Base-by-base conservation (phyloP, 2,888 invertebrate species). In the Actias luna region DNA sequence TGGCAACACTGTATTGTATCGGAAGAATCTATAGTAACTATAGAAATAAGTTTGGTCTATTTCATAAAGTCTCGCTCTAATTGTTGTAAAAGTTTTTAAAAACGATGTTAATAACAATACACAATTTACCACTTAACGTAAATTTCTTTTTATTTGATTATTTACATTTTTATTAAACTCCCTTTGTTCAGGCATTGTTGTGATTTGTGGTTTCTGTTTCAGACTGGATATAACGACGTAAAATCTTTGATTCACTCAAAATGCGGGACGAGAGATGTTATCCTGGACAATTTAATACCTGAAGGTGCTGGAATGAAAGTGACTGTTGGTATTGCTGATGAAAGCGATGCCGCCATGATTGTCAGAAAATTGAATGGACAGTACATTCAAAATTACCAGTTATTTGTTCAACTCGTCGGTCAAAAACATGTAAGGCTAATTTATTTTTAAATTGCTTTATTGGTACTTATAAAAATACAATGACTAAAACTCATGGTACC, bases 261-360 rank as follows among this genome's bases (percentile, higher is more conserved):
- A 72, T 80, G 80, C 57, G 76, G 75, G 0, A 59, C 79, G 5
- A 61, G 64, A 3, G 72, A 79, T 18, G 59, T 75, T 5, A 79
- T 82, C 52, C 60, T 82, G 39, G 82, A 80, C 58, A 78, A 79
- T 31, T 67, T 80, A 5, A 29, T 67, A n/a, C 36, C 52, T 14
- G 78, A 79, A 2, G 72, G 73, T 0, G 42, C 42, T 0, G 63
- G 62, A 4, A 77, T 72, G 61, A 74, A 70, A 18, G 76, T 80
- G 10, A 80, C 80, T 0, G 73, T 80, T 0, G 80, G 82, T 0
- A 65, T 80, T n/a, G 72, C 72, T 2, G 76, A 76, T 33, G 77
- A 78, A 12, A 71, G 61, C 8, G 80, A 80, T 42, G 80, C 76
- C 0, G 72, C 72, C 5, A 62, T 77, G 5, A 63, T 82, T 0